Evolutionary conservation across 2,888 invertebrate species (phyloP).

Genomic region (Ophion ventricosus): DNA sequence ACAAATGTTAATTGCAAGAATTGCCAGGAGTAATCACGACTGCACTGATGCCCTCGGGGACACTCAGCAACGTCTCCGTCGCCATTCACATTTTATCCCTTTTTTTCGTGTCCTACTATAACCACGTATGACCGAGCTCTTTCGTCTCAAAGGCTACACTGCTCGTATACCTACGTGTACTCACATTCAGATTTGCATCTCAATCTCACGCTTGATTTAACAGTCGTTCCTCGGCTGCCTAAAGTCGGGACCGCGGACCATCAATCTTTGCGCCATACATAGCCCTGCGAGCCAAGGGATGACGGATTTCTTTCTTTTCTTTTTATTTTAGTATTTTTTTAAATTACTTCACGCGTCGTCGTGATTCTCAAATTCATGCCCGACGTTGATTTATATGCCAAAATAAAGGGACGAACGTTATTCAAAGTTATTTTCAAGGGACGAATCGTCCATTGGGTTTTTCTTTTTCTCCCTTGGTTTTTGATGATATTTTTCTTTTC

Average conservation of each 20-base stretch:
- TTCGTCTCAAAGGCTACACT: slow-evolving; percentile 41
- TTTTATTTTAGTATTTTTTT: slow-evolving; percentile 5
- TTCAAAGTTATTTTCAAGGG: background rate
- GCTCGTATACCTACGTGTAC: slow-evolving; percentile 49
- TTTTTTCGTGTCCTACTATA: slow-evolving; percentile 27
- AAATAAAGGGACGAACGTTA: background rate
- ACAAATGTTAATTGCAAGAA: slow-evolving; percentile 80
- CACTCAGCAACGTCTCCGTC: slow-evolving; percentile 49
- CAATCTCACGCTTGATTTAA: slow-evolving; percentile 79
- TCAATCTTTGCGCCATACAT: slow-evolving; percentile 70
- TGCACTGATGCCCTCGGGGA: slow-evolving; percentile 49
- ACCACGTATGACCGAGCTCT: slow-evolving; percentile 52
- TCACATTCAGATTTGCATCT: slow-evolving; percentile 76
- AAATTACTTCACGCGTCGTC: slow-evolving; percentile 53
- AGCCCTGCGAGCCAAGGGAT: slow-evolving; percentile 49
- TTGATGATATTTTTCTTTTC: background rate
- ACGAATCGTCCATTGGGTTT: background rate
- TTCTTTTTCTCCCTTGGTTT: slow-evolving; percentile 8
- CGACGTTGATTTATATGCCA: slow-evolving; percentile 37
- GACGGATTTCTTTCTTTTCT: background rate
- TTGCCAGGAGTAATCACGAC: slow-evolving; percentile 77
- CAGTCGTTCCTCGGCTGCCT: slow-evolving; percentile 66
- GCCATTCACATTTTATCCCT: slow-evolving; percentile 58
- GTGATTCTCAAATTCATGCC: slow-evolving; percentile 13
- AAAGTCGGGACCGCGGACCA: slow-evolving; percentile 64